A percentile compares a stretch with the other conserved stretches of the same genome.
These are phyloP conservation scores for Semotilus atromaculatus DNA, from an alignment of 2,797 vertebrate species.

Conservation along the genomic window DNA sequence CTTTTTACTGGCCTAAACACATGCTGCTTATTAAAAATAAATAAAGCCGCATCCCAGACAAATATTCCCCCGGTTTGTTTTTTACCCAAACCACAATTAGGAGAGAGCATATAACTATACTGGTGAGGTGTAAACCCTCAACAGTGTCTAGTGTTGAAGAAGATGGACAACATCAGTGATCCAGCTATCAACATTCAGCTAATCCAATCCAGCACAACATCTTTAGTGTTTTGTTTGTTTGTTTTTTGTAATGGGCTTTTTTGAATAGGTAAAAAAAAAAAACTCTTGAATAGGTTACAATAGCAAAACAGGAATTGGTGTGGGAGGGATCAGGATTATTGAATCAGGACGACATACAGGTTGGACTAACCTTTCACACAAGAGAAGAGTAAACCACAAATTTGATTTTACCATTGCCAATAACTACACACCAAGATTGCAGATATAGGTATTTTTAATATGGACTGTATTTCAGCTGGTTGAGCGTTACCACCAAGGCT, in stretches of 20 bases:
- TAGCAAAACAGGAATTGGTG: background rate
- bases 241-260: background rate
- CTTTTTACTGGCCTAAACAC: conserved; percentile 38
- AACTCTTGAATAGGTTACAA: background rate
- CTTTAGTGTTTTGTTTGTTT: too few relatives aligned
- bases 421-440: background rate
- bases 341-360: background rate
- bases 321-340: background rate
- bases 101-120: background rate
- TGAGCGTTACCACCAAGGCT: background rate
- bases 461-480: background rate
- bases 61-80: conserved; percentile 32
- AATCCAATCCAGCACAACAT: background rate
- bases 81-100: conserved; percentile 35
- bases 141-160: background rate
- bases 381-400: background rate
- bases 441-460: background rate
- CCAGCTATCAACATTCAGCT: background rate
- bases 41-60: conserved; percentile 41
- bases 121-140: conserved; percentile 15
- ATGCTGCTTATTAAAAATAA: conserved; percentile 43
- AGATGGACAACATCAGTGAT: background rate
- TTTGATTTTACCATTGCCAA: background rate
- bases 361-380: background rate
- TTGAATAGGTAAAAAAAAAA: background rate